These are phyloP conservation scores for Caenorhabditis panamensis DNA, from an alignment of 2,888 invertebrate genomes.

Conservation along the genomic window DNA sequence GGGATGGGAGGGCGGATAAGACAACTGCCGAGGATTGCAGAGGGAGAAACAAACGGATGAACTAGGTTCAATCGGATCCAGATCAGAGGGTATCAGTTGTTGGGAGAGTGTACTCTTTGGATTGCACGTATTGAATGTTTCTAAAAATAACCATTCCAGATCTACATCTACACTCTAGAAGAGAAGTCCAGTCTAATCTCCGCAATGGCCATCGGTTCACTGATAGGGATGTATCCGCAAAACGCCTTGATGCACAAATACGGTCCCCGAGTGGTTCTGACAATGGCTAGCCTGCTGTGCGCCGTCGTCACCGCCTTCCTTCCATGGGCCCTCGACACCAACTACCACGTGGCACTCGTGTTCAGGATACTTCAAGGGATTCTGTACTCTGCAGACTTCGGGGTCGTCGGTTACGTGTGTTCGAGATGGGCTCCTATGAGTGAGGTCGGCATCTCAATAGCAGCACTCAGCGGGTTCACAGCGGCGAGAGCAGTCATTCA, in stretches of 20 bases:
- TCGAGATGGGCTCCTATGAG: slow-evolving; percentile 62
- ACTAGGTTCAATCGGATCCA: background rate
- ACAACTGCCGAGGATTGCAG: slow-evolving; percentile 25
- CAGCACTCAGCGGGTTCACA: slow-evolving; percentile 63
- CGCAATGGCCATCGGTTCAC: slow-evolving; percentile 65
- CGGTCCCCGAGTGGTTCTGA: slow-evolving; percentile 57
- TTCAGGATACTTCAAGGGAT: slow-evolving; percentile 64
- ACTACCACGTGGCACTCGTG: slow-evolving; percentile 59
- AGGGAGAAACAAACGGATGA: slow-evolving; percentile 11
- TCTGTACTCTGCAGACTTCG: slow-evolving; percentile 66
- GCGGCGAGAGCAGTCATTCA: slow-evolving; percentile 63
- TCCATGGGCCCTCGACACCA: slow-evolving; percentile 62
- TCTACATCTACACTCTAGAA: slow-evolving; percentile 63
- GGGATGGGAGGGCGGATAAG: slow-evolving; percentile 11
- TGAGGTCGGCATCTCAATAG: slow-evolving; percentile 60
- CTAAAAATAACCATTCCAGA: slow-evolving; percentile 28
- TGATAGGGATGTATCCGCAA: slow-evolving; percentile 69
- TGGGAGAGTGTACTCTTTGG: background rate
- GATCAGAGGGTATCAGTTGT: background rate
- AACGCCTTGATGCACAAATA: slow-evolving; percentile 60
- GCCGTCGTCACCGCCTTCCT: slow-evolving; percentile 57
- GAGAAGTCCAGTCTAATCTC: slow-evolving; percentile 66
- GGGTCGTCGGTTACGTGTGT: slow-evolving; percentile 65
- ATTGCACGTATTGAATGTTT: too few species aligned
- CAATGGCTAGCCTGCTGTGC: slow-evolving; percentile 52